A percentile compares a stretch with the other conserved stretches of the same genome.
Conservation (phyloP, 2,113 vertebrate genomes). For the Pipa parva region DNA sequence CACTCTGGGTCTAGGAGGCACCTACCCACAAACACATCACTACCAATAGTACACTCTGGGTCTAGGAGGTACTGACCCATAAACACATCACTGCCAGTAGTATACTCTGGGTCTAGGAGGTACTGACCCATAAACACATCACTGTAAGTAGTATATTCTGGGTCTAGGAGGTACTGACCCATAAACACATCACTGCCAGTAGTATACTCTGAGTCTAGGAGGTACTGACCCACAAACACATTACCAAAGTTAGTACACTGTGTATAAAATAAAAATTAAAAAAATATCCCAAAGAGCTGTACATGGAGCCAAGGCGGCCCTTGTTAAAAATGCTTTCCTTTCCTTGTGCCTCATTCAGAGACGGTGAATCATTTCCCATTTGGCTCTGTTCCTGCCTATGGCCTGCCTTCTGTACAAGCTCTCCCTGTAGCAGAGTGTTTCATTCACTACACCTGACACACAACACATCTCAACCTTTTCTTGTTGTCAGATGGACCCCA, state of each 20-base stretch:
- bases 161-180: neutral
- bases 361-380: slow-evolving; percentile 76
- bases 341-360: slow-evolving; percentile 64
- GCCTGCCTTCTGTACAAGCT: slow-evolving; percentile 52
- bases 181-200: neutral
- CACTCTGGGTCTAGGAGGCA: too few species aligned
- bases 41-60: neutral
- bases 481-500: slow-evolving; percentile 57
- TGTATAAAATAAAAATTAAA: neutral
- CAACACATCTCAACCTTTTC: slow-evolving; percentile 43
- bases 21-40: neutral
- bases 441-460: slow-evolving; percentile 57
- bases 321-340: neutral
- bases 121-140: neutral
- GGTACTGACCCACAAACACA: too few species aligned
- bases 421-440: slow-evolving; percentile 57
- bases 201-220: neutral
- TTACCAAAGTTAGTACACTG: too few species aligned
- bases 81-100: neutral
- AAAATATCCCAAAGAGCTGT: slow-evolving; percentile 42
- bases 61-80: neutral
- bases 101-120: neutral
- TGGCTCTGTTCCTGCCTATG: slow-evolving; percentile 61
- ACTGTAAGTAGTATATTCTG: neutral
- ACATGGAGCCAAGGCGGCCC: slow-evolving; percentile 55